Percentiles rank a stretch among this genome's conserved stretches.
phyloP scores from a whole-genome alignment of 2,888 invertebrate genomes.

The Acleris sparsana region DNA sequence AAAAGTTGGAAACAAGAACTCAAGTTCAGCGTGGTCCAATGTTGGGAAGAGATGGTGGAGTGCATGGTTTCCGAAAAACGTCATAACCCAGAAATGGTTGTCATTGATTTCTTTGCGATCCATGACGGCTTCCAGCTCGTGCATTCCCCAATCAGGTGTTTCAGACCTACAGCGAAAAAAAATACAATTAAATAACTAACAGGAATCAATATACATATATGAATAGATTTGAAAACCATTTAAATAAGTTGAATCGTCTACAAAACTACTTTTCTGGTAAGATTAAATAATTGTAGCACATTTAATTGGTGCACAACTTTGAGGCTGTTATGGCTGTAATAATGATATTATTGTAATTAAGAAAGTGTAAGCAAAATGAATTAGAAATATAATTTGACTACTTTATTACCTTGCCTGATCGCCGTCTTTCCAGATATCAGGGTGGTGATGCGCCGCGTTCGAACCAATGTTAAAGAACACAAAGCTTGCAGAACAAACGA shows the following conservation, averaged over 20 bases:
- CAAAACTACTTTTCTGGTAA: too few species aligned
- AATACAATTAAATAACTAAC: too few species aligned
- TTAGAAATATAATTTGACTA: too few species aligned
- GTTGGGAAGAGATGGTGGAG: constrained; percentile 92
- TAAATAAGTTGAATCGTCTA: too few species aligned
- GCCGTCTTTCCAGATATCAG: constrained; percentile 91
- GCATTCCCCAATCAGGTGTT: constrained; percentile 89
- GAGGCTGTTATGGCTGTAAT: too few species aligned
- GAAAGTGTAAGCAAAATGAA: too few species aligned
- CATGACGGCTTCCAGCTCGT: constrained; percentile 89
- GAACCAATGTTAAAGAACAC: constrained; percentile 86
- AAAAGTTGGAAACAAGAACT: constrained; percentile 85
- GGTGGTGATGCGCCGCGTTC: constrained; percentile 92
- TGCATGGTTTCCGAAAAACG: constrained; percentile 90
- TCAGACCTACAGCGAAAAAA: constrained; percentile 60
- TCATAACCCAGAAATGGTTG: constrained; percentile 85
- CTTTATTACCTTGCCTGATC: constrained; percentile 84
- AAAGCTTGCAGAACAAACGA: constrained; percentile 83
- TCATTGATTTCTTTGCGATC: constrained; percentile 87
- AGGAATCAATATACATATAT: too few species aligned
- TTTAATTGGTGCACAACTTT: too few species aligned
- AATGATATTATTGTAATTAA: too few species aligned
- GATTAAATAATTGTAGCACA: too few species aligned
- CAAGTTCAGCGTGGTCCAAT: constrained; percentile 88
- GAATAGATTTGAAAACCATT: background rate